These are phyloP conservation scores for Corynorhinus townsendii DNA, from an alignment of 2,113 vertebrate species.

Conservation along the genomic window DNA sequence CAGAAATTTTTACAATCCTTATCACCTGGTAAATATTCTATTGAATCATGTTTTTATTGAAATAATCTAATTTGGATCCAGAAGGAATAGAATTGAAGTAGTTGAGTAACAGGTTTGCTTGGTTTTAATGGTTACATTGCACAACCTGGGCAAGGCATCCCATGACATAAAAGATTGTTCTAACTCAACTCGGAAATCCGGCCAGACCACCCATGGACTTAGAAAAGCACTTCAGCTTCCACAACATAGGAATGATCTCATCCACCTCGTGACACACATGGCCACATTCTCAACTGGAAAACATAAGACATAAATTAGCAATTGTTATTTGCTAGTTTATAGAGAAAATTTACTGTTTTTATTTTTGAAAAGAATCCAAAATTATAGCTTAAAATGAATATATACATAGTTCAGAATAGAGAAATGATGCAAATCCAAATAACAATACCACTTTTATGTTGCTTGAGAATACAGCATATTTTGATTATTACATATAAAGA, in stretches of 20 bases:
- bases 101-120: conserved; percentile 62
- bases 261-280: not conserved
- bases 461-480: conserved; percentile 10
- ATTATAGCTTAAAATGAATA: conserved; percentile 15
- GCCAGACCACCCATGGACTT: conserved; percentile 48
- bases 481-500: not conserved
- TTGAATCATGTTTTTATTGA: conserved; percentile 6
- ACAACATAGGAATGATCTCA: not conserved
- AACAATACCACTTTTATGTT: not conserved
- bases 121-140: conserved; percentile 58
- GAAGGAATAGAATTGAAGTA: conserved; percentile 34
- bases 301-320: not conserved
- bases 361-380: not conserved
- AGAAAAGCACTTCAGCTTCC: conserved; percentile 15
- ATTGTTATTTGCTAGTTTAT: conserved; percentile 7
- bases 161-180: conserved; percentile 39
- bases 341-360: not conserved
- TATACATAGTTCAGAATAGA: not conserved
- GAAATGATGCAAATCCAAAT: conserved; percentile 5
- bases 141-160: conserved; percentile 43
- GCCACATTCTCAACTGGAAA: not conserved
- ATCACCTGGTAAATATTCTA: conserved; percentile 39
- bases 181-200: conserved; percentile 33
- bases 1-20: conserved; percentile 23
- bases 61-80: conserved; percentile 47